Conservation (phyloP, 2,888 invertebrate species). For the Heliconius cydno region DNA sequence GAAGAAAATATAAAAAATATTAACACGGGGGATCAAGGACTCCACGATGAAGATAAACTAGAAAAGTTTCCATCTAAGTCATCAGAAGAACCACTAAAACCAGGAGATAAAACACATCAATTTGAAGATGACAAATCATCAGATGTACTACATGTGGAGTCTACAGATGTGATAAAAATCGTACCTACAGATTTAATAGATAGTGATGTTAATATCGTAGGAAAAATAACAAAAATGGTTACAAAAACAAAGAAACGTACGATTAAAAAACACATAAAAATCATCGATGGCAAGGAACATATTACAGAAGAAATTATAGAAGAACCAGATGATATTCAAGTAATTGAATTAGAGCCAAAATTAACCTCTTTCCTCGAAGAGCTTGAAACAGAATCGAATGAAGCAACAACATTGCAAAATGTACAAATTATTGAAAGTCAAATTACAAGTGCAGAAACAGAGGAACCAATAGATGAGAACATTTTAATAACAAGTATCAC, state of each 20-base stretch:
- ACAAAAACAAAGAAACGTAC: conserved; percentile 42
- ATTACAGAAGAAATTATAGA: conserved; percentile 87
- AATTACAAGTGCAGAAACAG: conserved; percentile 86
- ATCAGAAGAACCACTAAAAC: not conserved
- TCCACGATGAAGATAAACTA: not conserved
- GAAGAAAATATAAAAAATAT: not conserved
- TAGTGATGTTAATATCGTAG: not conserved
- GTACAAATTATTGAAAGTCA: conserved; percentile 85
- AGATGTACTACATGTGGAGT: not conserved
- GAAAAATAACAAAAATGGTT: conserved; percentile 9
- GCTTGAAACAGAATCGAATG: conserved; percentile 68
- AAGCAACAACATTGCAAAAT: conserved; percentile 55
- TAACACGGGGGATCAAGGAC: not conserved
- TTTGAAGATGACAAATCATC: not conserved
- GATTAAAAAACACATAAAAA: conserved; percentile 83
- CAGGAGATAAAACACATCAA: too few relatives aligned
- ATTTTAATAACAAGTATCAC: not conserved
- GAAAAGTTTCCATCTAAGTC: not conserved
- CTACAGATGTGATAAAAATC: not conserved
- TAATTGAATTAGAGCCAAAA: conserved; percentile 52
- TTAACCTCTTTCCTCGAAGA: conserved; percentile 43
- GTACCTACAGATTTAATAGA: not conserved
- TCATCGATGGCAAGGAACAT: conserved; percentile 81
- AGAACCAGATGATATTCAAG: conserved; percentile 53
- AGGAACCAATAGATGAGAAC: conserved; percentile 59